Conservation (phyloP, 2,797 vertebrate genomes). For the Sebastes kiyomatsui region DNA sequence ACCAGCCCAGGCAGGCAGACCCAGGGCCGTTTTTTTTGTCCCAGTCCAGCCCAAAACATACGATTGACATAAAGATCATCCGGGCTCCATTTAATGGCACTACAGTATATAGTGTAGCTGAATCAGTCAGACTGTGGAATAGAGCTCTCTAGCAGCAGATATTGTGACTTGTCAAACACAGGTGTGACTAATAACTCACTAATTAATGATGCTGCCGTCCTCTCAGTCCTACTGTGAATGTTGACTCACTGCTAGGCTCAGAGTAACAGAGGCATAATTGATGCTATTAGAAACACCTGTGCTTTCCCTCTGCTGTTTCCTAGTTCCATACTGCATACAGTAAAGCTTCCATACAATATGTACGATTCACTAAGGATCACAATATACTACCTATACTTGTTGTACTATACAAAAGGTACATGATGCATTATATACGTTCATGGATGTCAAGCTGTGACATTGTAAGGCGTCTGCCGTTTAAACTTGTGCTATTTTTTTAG, state of each 20-base stretch:
- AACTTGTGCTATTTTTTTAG: neutral
- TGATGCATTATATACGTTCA: neutral
- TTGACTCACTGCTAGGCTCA: neutral
- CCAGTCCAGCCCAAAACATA: neutral
- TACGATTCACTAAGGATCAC: neutral
- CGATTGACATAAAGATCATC: neutral
- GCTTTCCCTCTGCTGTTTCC: neutral
- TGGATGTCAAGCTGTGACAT: neutral
- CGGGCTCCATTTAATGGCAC: too few species aligned
- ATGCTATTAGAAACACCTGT: neutral
- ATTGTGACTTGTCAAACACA: neutral
- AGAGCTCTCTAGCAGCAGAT: neutral
- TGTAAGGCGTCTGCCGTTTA: neutral
- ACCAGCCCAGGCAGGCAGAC: too few species aligned
- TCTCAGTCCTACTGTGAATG: neutral
- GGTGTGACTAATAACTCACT: neutral
- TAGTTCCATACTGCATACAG: neutral
- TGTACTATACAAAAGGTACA: neutral
- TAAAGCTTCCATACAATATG: neutral
- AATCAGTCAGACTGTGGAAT: neutral
- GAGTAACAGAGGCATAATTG: neutral
- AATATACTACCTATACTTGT: neutral
- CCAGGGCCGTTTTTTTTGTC: too few species aligned
- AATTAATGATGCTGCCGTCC: neutral
- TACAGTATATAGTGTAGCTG: neutral